Evolutionary conservation across 2,888 invertebrate species (phyloP).

Genomic region (Melipona beecheii): DNA sequence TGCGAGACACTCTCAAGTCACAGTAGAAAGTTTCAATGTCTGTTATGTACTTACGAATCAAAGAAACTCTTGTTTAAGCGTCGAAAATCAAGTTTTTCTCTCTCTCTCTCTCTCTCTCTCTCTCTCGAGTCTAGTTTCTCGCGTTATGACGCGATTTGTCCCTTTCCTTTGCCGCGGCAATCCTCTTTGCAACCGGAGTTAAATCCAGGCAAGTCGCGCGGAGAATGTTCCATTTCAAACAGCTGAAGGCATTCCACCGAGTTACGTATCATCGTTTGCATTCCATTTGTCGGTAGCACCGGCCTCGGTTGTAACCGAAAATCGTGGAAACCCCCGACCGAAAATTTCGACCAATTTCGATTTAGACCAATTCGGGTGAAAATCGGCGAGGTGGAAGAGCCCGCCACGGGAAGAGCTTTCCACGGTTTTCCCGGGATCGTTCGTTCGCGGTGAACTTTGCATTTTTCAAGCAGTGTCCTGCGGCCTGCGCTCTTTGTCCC

Average conservation of each 20-base stretch:
- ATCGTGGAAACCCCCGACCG: neutral
- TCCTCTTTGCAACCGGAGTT: conserved; percentile 33
- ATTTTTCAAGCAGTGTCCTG: neutral
- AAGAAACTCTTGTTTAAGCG: too few species aligned
- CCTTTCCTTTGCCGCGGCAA: neutral
- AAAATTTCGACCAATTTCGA: neutral
- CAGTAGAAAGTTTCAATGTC: too few species aligned
- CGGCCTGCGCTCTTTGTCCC: neutral
- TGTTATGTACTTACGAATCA: too few species aligned
- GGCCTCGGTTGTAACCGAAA: conserved; percentile 1
- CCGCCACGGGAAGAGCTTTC: too few species aligned
- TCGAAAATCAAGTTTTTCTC: too few species aligned
- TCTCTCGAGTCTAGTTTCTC: neutral
- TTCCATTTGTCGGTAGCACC: conserved; percentile 3
- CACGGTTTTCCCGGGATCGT: neutral
- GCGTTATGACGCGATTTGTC: conserved; percentile 31
- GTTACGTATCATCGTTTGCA: conserved; percentile 37
- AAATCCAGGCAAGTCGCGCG: conserved; percentile 25
- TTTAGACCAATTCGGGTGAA: neutral
- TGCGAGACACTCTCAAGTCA: too few species aligned
- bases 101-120: too few species aligned
- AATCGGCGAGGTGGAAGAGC: neutral
- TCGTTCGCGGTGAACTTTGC: neutral
- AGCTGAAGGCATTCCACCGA: conserved; percentile 20
- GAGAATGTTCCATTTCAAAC: conserved; percentile 34